These are phyloP conservation scores for Lagodon rhomboides DNA, from an alignment of 2,797 vertebrate genomes.

Conservation along the genomic window DNA sequence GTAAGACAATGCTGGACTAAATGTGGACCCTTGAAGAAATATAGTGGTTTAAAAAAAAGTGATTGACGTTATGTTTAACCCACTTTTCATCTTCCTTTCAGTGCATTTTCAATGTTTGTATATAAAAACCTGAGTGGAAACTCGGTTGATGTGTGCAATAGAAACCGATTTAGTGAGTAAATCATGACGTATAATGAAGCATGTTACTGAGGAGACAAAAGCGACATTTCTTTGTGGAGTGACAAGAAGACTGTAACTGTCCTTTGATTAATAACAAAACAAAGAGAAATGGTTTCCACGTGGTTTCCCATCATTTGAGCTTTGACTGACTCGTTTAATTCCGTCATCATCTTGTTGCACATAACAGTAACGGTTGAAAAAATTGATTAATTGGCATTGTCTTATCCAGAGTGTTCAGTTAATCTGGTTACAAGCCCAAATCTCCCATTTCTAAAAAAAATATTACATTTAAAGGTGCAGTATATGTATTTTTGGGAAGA, in stretches of 20 bases:
- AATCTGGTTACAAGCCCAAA: background rate
- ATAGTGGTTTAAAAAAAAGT: background rate
- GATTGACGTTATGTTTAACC: background rate
- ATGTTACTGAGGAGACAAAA: background rate
- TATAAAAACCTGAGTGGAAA: background rate
- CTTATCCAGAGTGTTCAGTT: background rate
- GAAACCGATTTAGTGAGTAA: background rate
- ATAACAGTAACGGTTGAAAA: too few relatives aligned
- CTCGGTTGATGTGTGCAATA: background rate
- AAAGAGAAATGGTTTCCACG: background rate
- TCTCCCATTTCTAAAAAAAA: background rate
- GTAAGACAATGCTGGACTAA: constrained; percentile 77
- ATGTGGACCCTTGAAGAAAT: background rate
- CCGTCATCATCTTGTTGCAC: too few relatives aligned
- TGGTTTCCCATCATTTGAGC: too few relatives aligned
- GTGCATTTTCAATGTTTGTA: background rate
- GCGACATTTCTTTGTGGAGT: background rate
- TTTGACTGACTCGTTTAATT: too few relatives aligned
- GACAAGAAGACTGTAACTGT: background rate
- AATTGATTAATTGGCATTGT: too few relatives aligned
- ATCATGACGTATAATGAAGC: background rate
- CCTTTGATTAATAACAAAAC: too few relatives aligned
- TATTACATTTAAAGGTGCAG: too few relatives aligned
- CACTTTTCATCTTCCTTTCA: background rate
- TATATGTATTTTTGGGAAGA: too few relatives aligned